Evolutionary conservation across 2,797 vertebrate genomes (phyloP), one percentile per base, ranked within the genome.

Genomic region (Amblyopsis hoosieri): DNA sequence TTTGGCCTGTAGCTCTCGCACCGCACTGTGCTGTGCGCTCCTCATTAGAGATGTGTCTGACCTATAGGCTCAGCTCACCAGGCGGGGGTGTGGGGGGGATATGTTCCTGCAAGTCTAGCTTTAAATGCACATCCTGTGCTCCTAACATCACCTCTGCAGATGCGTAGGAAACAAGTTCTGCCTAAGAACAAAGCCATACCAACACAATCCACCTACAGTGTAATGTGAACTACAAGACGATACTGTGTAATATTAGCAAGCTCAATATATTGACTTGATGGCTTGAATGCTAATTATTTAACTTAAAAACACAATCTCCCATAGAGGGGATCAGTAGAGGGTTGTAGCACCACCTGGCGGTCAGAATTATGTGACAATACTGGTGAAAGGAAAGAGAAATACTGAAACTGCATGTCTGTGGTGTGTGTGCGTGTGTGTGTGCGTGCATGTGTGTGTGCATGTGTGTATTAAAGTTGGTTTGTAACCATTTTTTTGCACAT

Each of bases 261-360:
- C 45, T 61, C 47, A 58, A 49, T 74, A 76, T 62, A 65, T 62
- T 71, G 66, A 71, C 31, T 62, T 81, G 78, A 82, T 81, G 62
- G 67, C 68, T 69, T 70, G 65, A 65, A 62, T 61, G 62, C 45
- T 5, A 13, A 63, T 42, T 51, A 49, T 76, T 78, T 72, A 60
- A 72, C 64, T 4, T 33, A 60, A 54, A 74, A 66, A 59, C 2
- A 3, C 47, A 60, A 54, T 57, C 53, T 62, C 14, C 60, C 29
- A 10, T 14, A 60, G 57, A 14, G 15, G 42, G 31, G 1, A 2
- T 29, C 60, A 62, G 45, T 2, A 67, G 81, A 84, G 77, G 71
- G 76, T 51, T 72, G 63, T 13, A 87, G 74, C 81, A 48, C 88
- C 88, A 89, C 81, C 91, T 91, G 60, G 81, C 90, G 91, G 87